Conservation (phyloP, 2,888 invertebrate genomes). For the Pristionchus arcanus region DNA sequence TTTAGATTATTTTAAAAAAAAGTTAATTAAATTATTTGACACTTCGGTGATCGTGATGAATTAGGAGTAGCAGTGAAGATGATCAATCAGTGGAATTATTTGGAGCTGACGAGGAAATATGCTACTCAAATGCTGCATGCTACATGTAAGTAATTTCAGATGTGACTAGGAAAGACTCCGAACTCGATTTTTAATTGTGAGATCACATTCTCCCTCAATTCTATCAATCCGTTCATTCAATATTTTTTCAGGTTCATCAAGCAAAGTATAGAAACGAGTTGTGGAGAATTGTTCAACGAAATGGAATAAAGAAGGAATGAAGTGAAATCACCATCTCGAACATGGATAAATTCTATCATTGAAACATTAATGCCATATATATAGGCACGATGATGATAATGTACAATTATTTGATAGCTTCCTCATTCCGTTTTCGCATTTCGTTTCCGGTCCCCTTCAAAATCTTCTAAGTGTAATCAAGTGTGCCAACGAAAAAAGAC, state of each 20-base stretch:
- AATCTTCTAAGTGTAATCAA: no score
- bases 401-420: no score
- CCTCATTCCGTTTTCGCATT: no score
- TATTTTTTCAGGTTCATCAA: slow-evolving; percentile 1
- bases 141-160: neutral
- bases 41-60: neutral
- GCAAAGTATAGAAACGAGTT: neutral
- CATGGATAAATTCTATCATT: neutral
- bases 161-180: neutral
- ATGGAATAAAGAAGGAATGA: neutral
- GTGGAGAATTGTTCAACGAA: neutral
- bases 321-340: neutral
- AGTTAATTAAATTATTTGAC: neutral
- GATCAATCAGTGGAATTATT: neutral
- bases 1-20: no score
- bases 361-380: no score
- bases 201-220: no score
- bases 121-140: neutral
- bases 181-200: no score
- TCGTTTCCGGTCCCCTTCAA: no score
- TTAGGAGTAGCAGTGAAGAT: neutral
- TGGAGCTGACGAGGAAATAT: neutral
- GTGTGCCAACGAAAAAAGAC: no score
- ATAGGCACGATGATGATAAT: no score
- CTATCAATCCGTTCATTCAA: neutral